Percentiles rank a stretch among this genome's conserved stretches.
Conservation (phyloP, 2,797 vertebrate species). For the Acrocephalus scirpaceus region DNA sequence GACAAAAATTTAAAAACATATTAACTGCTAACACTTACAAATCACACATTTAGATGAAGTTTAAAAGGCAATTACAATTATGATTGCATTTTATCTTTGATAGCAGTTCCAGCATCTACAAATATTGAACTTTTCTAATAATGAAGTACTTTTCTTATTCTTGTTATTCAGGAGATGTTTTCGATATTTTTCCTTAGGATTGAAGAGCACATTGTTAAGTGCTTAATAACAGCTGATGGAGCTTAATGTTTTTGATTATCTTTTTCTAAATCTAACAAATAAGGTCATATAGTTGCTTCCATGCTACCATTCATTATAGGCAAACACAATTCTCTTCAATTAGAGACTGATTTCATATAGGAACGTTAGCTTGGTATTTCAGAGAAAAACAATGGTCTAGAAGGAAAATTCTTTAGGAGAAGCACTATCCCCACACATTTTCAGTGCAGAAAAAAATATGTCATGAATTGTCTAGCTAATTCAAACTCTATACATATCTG, state of each 20-base stretch:
- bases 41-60: background rate
- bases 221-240: background rate
- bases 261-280: background rate
- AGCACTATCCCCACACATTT: background rate
- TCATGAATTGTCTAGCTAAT: background rate
- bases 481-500: background rate
- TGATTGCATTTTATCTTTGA: background rate
- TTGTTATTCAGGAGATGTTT: background rate
- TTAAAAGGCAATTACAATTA: background rate
- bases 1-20: background rate
- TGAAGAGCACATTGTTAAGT: background rate
- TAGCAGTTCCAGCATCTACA: background rate
- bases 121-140: background rate
- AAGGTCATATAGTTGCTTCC: background rate
- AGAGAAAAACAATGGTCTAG: background rate
- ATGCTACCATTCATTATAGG: background rate
- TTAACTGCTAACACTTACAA: background rate
- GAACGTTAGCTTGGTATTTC: background rate
- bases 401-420: background rate
- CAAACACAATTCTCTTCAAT: background rate
- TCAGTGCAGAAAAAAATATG: background rate
- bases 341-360: background rate
- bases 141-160: background rate
- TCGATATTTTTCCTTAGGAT: background rate
- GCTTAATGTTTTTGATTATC: background rate